Evolutionary conservation across 2,113 vertebrate species (phyloP).

Genomic region (Pungitius pungitius): DNA sequence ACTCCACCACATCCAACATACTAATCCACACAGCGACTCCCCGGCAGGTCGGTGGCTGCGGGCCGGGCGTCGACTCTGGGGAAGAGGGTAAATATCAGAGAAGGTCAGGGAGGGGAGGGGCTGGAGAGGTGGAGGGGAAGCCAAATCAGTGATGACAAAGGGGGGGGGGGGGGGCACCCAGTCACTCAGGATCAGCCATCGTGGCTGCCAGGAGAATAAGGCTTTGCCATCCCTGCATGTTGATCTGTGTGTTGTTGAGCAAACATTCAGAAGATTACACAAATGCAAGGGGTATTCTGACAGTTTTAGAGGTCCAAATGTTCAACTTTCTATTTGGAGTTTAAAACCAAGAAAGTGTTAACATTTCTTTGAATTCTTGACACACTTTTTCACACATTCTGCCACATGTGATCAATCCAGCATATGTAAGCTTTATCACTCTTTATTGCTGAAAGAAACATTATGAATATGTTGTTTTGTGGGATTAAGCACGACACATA

Average conservation of each 20-base stretch:
- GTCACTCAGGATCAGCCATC: slow-evolving; percentile 31
- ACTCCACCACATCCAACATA: slow-evolving; percentile 51
- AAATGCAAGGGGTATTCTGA: background rate
- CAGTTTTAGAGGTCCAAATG: background rate
- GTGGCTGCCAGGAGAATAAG: slow-evolving; percentile 22
- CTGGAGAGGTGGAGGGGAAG: slow-evolving; percentile 51
- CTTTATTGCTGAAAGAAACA: background rate
- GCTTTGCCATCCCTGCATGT: background rate
- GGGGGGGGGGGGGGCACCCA: slow-evolving; percentile 36
- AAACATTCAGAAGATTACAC: slow-evolving; percentile 16
- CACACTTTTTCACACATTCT: background rate
- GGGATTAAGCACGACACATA: background rate
- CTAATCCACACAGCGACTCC: slow-evolving; percentile 59
- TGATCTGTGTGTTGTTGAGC: slow-evolving; percentile 4
- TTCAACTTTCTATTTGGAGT: background rate
- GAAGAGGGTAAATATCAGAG: slow-evolving; percentile 84
- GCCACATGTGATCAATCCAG: background rate
- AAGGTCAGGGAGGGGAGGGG: slow-evolving; percentile 78
- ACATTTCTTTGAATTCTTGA: background rate
- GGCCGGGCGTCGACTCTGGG: slow-evolving; percentile 70
- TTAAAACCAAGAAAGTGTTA: slow-evolving; percentile 14
- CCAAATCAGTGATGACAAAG: slow-evolving; percentile 62
- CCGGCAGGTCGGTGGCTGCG: slow-evolving; percentile 62
- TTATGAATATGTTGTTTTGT: background rate
- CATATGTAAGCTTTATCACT: slow-evolving; percentile 6